Percentiles rank a stretch among this genome's conserved stretches.
phyloP scores from a whole-genome alignment of 2,797 vertebrate genomes.

The Carduelis carduelis region DNA sequence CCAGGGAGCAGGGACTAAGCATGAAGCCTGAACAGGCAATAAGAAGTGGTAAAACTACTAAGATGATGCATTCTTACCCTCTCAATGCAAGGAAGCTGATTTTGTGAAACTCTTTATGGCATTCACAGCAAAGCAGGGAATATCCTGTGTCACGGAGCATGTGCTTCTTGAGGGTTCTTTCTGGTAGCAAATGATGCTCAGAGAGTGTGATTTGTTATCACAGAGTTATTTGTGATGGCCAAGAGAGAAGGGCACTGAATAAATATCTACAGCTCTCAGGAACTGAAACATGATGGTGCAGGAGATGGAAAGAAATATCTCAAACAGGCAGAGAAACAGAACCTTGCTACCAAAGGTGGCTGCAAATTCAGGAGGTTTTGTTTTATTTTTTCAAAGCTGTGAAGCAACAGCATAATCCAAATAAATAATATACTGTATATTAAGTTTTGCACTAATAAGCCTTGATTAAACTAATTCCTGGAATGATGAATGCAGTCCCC shows the following conservation, averaged over 20 bases:
- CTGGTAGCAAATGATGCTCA: conserved; percentile 44
- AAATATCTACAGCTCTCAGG: conserved; percentile 56
- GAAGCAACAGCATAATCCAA: conserved; percentile 37
- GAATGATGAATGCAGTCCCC: background rate
- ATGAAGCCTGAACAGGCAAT: background rate
- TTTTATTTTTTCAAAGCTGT: conserved; percentile 12
- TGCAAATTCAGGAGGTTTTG: conserved; percentile 33
- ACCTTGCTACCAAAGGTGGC: conserved; percentile 7
- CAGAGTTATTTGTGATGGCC: conserved; percentile 54
- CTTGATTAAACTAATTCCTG: conserved; percentile 36
- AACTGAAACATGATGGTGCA: conserved; percentile 6
- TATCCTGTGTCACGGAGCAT: conserved; percentile 31
- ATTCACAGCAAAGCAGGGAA: conserved; percentile 50
- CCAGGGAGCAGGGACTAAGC: background rate
- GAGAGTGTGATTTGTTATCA: conserved; percentile 55
- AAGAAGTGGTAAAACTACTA: conserved; percentile 20
- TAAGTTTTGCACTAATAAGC: background rate
- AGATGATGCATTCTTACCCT: conserved; percentile 1
- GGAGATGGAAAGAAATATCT: conserved; percentile 53
- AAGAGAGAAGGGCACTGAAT: conserved; percentile 45
- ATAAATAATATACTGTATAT: background rate
- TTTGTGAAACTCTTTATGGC: conserved; percentile 48
- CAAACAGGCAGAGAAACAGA: conserved; percentile 46
- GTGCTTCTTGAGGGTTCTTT: conserved; percentile 55
- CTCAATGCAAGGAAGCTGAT: conserved; percentile 19